Evolutionary conservation across 2,113 vertebrate species (phyloP).

Genomic region (Cyphomyrus plagiostoma): DNA sequence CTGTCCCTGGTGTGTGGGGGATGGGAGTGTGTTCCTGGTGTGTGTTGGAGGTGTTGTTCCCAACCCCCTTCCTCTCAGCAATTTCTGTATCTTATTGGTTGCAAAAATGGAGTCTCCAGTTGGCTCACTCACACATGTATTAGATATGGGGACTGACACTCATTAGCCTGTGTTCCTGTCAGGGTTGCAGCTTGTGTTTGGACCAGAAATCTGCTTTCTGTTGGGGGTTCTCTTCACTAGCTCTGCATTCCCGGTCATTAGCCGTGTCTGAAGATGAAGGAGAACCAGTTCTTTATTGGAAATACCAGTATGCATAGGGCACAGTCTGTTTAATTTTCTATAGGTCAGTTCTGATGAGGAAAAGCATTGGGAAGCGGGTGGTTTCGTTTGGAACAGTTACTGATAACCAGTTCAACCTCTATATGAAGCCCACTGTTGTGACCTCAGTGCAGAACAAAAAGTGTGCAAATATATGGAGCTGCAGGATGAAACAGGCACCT

Average conservation of each 20-base stretch:
- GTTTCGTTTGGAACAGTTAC: not conserved
- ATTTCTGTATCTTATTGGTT: constrained; percentile 30
- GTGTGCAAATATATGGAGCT: not conserved
- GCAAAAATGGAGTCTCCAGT: constrained; percentile 14
- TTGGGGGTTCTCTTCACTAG: not conserved
- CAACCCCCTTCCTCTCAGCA: constrained; percentile 28
- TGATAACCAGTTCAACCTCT: not conserved
- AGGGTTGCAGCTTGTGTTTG: not conserved
- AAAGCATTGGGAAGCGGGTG: not conserved
- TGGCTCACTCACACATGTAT: not conserved
- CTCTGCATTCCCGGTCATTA: not conserved
- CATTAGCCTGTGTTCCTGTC: not conserved
- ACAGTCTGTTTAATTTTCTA: not conserved
- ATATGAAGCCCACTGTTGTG: not conserved
- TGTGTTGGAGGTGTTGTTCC: constrained; percentile 38
- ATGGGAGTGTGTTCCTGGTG: constrained; percentile 34
- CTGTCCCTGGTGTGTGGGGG: constrained; percentile 30
- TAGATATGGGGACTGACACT: constrained; percentile 11
- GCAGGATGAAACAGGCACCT: not conserved
- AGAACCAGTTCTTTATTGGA: not conserved
- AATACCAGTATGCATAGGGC: not conserved
- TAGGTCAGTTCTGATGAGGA: not conserved
- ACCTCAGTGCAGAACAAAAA: not conserved
- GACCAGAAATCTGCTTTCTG: not conserved
- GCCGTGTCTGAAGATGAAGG: not conserved